phyloP scores from a whole-genome alignment of 2,113 vertebrate genomes.

The Oophaga pumilio region DNA sequence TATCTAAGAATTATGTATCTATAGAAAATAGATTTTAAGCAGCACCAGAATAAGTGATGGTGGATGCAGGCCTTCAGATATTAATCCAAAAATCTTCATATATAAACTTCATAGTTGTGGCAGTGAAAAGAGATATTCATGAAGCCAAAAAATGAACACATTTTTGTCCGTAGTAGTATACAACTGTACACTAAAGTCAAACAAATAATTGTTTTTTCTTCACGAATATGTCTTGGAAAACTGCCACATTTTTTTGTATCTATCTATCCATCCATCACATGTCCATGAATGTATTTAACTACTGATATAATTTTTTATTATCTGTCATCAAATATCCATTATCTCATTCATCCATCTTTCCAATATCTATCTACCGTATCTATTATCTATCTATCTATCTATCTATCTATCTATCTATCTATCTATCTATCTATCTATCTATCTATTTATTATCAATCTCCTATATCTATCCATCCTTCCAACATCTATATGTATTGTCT shows the following conservation, averaged over 20 bases:
- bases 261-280: not conserved
- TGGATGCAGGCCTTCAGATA: too few species aligned
- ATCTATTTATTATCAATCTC: not conserved
- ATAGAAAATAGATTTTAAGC: too few species aligned
- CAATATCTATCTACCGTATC: not conserved
- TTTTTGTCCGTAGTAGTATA: too few species aligned
- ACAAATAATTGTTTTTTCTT: too few species aligned
- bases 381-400: constrained; percentile 3
- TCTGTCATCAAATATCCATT: constrained; percentile 11
- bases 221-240: too few species aligned
- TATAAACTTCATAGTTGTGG: too few species aligned
- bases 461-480: not conserved
- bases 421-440: constrained; percentile 20
- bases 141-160: too few species aligned
- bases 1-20: not conserved
- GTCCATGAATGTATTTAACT: not conserved
- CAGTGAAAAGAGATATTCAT: too few species aligned
- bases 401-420: constrained; percentile 33
- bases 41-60: too few species aligned
- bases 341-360: not conserved
- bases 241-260: not conserved
- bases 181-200: too few species aligned
- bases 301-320: not conserved
- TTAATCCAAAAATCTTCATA: too few species aligned
- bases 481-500: not conserved